Evolutionary conservation across 2,888 invertebrate species (phyloP).

Genomic region (Leistus spinibarbis): DNA sequence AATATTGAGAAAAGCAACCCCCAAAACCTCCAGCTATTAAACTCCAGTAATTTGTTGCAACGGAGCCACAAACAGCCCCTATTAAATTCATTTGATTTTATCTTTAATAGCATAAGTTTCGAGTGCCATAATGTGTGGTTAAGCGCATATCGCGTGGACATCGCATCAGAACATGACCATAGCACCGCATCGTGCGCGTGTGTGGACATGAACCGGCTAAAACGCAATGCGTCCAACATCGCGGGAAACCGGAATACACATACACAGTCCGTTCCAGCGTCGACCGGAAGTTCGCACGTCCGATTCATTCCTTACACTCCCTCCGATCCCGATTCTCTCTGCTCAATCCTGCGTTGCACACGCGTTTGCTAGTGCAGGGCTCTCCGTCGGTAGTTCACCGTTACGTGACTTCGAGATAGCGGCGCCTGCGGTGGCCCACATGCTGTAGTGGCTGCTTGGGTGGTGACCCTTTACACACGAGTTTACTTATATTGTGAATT

Average conservation of each 20-base stretch:
- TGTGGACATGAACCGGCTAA: background rate
- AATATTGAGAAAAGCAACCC: too few species aligned
- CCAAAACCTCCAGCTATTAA: too few species aligned
- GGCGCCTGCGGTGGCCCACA: background rate
- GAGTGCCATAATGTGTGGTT: background rate
- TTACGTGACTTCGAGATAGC: background rate
- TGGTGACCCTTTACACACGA: background rate
- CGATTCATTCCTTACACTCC: constrained; percentile 1
- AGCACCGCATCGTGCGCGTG: background rate
- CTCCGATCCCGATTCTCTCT: background rate
- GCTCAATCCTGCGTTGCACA: background rate
- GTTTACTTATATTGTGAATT: background rate
- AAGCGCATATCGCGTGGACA: background rate
- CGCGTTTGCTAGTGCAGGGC: background rate
- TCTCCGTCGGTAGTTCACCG: background rate
- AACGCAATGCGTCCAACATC: background rate
- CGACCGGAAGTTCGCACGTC: constrained; percentile 13
- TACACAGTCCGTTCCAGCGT: background rate
- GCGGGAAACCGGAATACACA: constrained; percentile 6
- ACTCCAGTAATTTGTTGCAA: background rate
- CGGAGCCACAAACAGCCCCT: background rate
- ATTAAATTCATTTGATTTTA: background rate
- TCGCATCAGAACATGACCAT: background rate
- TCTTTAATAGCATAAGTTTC: background rate
- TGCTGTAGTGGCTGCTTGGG: background rate